Evolutionary conservation across 2,113 vertebrate species (phyloP), one percentile per base, ranked within the genome.

Genomic region (Hemichromis elongatus): DNA sequence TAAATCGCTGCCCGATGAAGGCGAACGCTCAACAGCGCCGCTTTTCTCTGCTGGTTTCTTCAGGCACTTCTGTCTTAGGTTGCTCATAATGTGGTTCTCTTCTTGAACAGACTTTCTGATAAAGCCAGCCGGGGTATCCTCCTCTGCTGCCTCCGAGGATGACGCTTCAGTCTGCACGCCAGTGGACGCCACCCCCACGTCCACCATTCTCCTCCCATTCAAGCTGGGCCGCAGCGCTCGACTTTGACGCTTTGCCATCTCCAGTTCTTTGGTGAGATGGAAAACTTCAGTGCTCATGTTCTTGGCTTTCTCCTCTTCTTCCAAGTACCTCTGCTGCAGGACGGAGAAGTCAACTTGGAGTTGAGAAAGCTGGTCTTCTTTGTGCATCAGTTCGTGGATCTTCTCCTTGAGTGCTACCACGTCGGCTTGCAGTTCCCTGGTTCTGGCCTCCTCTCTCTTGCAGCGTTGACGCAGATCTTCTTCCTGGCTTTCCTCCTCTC

Each of bases 321-420:
- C 97, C 90, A 98, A 92, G 85, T 98, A 98, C 57, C 96, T 97
- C 86, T 99, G 97, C 84, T 99, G 98, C 52, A 99, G 95, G 59
- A 98, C 89, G 0, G 98, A 97, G 90, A 98, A 99, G 90, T 99
- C 98, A 0, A 98, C 97, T 87, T 99, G 98, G 50, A 99, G 95
- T 92, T 99, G 98, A 89, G 99, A 98, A 61, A 99, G 97, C 88
- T 98, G 98, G 85, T 99, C 98, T 92, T 99, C 98, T 90, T 99
- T 99, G 93, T 98, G 97, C 98, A 99, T 99, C 53, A 99, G 91
- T 86, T 99, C 98, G 52, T 99, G 98, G 81, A 99, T 98, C 93
- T 99, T 99, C 92, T 99, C 98, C 83, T 99, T 99, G 3, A 99
- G 97, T 24, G 98, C 98, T 81, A 97, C 95, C n/a, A 99, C 96